Conservation (phyloP, 2,797 vertebrate genomes). For the Hippocampus kuda region DNA sequence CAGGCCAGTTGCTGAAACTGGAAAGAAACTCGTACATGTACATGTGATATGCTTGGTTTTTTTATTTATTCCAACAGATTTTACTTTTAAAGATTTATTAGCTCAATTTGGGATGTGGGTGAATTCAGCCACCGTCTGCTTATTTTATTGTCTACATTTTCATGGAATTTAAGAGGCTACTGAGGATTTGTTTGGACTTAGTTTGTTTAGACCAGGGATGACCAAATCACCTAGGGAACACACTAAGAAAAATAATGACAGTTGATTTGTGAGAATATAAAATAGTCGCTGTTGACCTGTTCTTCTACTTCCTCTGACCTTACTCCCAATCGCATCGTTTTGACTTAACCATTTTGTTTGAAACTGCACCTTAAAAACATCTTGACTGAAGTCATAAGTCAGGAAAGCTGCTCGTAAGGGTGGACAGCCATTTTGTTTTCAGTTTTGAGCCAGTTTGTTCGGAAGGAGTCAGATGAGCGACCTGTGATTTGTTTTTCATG, state of each 20-base stretch:
- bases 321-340: not conserved
- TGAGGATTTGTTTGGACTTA: not conserved
- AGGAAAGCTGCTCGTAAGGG: too few species aligned
- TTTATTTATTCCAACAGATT: not conserved
- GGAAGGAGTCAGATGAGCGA: too few species aligned
- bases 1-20: not conserved
- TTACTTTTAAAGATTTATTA: slow-evolving; percentile 1
- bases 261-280: not conserved
- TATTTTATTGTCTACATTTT: slow-evolving; percentile 3
- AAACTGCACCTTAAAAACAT: not conserved
- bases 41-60: not conserved
- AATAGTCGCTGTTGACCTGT: not conserved
- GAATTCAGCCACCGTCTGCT: not conserved
- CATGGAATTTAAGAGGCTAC: slow-evolving; percentile 2
- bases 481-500: too few species aligned
- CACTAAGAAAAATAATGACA: not conserved
- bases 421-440: too few species aligned
- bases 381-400: not conserved
- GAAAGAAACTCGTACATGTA: not conserved
- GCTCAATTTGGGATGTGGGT: not conserved
- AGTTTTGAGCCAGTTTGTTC: too few species aligned
- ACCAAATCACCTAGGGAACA: not conserved
- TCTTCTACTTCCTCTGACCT: not conserved
- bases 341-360: not conserved
- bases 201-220: not conserved